Conservation (phyloP, 1,140 invertebrate genomes). For the Ptiloglossa arizonensis region DNA sequence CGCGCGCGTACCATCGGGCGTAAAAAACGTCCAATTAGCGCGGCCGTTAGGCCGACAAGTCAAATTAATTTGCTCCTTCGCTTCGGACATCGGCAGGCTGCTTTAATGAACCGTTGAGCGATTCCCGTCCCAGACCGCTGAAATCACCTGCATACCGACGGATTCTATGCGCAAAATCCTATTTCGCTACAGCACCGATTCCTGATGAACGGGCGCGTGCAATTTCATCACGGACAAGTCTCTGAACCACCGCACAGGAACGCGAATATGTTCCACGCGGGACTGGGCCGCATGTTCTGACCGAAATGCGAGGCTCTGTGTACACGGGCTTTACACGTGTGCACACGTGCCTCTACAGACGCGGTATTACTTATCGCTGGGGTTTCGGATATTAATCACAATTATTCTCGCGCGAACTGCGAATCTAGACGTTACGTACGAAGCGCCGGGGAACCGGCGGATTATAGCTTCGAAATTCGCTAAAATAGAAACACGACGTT, state of each 20-base stretch:
- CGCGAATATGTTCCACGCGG: slow-evolving; percentile 3
- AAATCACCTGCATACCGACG: slow-evolving; percentile 47
- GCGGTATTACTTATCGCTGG: slow-evolving; percentile 20
- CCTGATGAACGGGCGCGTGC: slow-evolving; percentile 53
- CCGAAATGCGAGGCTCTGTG: neutral
- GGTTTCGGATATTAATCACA: slow-evolving; percentile 28
- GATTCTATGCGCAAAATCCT: slow-evolving; percentile 52
- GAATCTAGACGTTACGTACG: neutral
- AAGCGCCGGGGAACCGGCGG: neutral
- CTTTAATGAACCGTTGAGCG: slow-evolving; percentile 54
- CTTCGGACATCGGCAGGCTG: slow-evolving; percentile 21
- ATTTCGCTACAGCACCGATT: slow-evolving; percentile 49
- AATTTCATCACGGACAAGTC: slow-evolving; percentile 53
- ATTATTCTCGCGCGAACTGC: neutral
- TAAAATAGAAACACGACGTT: too few species aligned
- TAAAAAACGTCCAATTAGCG: too few species aligned
- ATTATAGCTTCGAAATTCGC: neutral
- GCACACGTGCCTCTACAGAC: neutral
- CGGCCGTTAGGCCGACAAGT: too few species aligned
- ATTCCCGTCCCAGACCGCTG: slow-evolving; percentile 35
- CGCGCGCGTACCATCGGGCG: too few species aligned
- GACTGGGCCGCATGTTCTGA: slow-evolving; percentile 1
- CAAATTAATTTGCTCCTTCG: slow-evolving; percentile 38
- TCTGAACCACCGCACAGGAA: slow-evolving; percentile 17
- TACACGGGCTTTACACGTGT: neutral